phyloP scores from a whole-genome alignment of 2,113 vertebrate species.

The Megatriorchis doriae region DNA sequence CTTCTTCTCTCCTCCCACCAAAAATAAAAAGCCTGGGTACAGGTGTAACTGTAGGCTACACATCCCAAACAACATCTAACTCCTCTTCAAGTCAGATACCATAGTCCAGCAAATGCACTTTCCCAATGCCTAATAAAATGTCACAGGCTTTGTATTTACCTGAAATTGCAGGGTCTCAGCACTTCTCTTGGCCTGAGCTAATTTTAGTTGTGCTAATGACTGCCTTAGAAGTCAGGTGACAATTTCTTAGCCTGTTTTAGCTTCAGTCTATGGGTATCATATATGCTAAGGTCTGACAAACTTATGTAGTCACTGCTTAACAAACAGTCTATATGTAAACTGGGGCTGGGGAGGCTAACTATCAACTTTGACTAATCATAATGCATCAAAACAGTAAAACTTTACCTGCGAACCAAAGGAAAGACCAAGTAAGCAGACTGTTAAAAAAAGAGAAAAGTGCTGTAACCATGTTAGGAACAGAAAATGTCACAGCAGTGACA shows the following conservation, averaged over 20 bases:
- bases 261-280: background rate
- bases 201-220: background rate
- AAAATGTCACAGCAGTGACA: background rate
- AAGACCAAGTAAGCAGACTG: background rate
- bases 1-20: background rate
- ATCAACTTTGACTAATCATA: background rate
- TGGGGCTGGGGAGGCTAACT: background rate
- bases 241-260: background rate
- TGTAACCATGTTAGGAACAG: background rate
- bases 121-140: background rate
- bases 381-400: background rate
- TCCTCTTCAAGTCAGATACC: background rate
- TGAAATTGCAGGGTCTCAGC: background rate
- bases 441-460: background rate
- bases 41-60: background rate
- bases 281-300: background rate
- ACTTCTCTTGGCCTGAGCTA: background rate
- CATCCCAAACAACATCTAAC: background rate
- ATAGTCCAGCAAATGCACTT: background rate
- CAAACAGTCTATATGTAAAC: accelerated
- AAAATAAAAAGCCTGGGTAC: background rate
- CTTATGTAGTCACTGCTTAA: background rate
- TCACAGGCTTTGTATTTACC: background rate
- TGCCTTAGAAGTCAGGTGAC: background rate
- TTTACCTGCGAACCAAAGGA: background rate